Evolutionary conservation across 2,797 vertebrate genomes (phyloP), one percentile per base, ranked within the genome.

Genomic region (Smutsia temminckii): DNA sequence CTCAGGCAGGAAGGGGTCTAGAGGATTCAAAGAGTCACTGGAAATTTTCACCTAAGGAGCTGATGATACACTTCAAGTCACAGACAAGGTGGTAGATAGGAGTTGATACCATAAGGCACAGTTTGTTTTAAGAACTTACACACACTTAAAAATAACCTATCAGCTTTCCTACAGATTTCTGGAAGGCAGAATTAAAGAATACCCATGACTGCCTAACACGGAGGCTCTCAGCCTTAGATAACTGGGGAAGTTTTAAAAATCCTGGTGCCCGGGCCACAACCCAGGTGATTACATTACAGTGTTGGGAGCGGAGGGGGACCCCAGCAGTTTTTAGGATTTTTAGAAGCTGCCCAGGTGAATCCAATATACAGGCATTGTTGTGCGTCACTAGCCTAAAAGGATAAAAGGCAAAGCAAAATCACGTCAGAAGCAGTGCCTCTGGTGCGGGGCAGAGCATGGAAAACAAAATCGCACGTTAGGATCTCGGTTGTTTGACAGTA

Each of bases 61-160:
- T 32, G 49, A 79, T 11, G 23, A 59, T 2, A 25, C 12, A 14
- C 11, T 61, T 13, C n/a, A 71, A 74, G 46, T 18, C 40, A 37
- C 1, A 87, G 66, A 51, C 21, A 79, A 46, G n/a, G 51, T 18
- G 37, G 34, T 14, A 27, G 71, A 20, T 23, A 23, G 21, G 12
- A 64, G 61, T 0, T 13, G 32, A 53, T 17, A 42, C 9, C 21
- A 42, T 13, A 42, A 94, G 25, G 32, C 10, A 27, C 40, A 29
- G 18, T 85, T 37, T 90, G n/a, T 64, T 83, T 71, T 53, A 66
- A 95, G 53, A 91, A 84, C 49, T 83, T 66, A 7, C 1, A 4
- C 18, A 34, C 32, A 53, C 69, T 89, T 69, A n/a, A 17, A n/a
- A 80, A 37, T 80, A 25, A 51, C 25, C n/a, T 37, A 11, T 10